Base-by-base conservation (phyloP, 2,113 vertebrate genomes). In the Eolophus roseicapilla region DNA sequence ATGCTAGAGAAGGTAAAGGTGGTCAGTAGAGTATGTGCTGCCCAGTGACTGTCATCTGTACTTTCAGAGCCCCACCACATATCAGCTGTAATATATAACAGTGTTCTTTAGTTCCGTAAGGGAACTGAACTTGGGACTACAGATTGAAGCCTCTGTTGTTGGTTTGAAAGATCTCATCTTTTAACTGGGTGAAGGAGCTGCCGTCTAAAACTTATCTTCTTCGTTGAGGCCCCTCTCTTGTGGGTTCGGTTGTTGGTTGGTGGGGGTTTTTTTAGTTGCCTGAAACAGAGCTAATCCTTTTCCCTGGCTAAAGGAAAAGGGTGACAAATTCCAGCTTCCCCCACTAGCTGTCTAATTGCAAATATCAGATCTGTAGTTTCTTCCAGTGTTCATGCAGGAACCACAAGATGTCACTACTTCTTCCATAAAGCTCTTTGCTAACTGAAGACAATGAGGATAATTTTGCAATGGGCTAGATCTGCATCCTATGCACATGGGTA, bases 391-490 rank as follows among this genome's bases (percentile, higher is more conserved):
- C 13, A 0, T 35, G 60, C 4, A 35, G 55, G 41, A 65, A 3
- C 94, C 91, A 70, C 87, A 86, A 93, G 93, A 64, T 95, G 88
- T 91, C 88, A 73, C 91, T 86, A 23, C 87, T 77, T 64, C 91
- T 93, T 93, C 84, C 89, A 18, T 49, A 85, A 95, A 75, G 65
- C 35, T 75, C 59, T 76, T 87, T 63, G 41, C 76, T 43, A 20
- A 14, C 35, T 46, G 80, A 39, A 43, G 49, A 8, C 49, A 31
- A 0, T 24, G 59, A 67, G 31, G 28, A 4, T 75, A 44, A 43
- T 55, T 75, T 39, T 25, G 39, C 53, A 7, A 0, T 33, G 81
- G 44, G n/a, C 28, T 82, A 46, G 21, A 35, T 53, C 55, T 44
- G n/a, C 28, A 10, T 63, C 39, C 43, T 50, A 55, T 57, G 57